Percentiles rank a stretch among this genome's conserved stretches.
These are phyloP conservation scores for Marmota flaviventris DNA, from an alignment of 2,113 vertebrate species.

Conservation along the genomic window DNA sequence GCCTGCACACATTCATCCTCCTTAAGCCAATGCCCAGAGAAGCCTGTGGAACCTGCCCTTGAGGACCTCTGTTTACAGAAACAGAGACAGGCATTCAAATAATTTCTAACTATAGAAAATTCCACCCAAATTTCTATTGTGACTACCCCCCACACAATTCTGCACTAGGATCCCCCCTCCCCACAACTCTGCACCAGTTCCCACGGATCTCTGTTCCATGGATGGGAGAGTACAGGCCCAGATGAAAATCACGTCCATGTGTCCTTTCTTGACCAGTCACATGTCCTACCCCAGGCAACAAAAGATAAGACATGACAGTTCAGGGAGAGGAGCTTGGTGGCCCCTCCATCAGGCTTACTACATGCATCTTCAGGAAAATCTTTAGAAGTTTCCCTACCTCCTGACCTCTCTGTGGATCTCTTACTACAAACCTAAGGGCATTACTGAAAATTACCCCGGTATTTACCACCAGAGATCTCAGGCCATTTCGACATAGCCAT, in stretches of 20 bases:
- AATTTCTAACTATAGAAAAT: not conserved
- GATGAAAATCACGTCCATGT: not conserved
- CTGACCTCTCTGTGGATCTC: not conserved
- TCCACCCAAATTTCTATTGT: not conserved
- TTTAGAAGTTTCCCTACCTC: not conserved
- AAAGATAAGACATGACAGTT: not conserved
- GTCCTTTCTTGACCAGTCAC: not conserved
- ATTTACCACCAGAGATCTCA: not conserved
- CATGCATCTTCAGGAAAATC: not conserved
- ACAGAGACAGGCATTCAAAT: not conserved
- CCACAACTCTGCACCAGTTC: not conserved
- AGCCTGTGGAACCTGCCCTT: not conserved
- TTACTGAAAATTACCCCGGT: not conserved
- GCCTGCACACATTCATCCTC: not conserved
- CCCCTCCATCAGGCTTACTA: not conserved
- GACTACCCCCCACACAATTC: not conserved
- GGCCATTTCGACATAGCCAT: not conserved
- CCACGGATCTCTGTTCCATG: not conserved
- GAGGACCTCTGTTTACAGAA: constrained; percentile 6
- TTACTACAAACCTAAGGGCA: not conserved
- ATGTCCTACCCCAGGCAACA: not conserved
- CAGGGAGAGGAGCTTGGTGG: not conserved
- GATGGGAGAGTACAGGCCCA: not conserved
- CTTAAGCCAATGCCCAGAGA: not conserved
- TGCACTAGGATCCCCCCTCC: not conserved